Evolutionary conservation across 2,888 invertebrate genomes (phyloP).

Genomic region (Heliconius sara): DNA sequence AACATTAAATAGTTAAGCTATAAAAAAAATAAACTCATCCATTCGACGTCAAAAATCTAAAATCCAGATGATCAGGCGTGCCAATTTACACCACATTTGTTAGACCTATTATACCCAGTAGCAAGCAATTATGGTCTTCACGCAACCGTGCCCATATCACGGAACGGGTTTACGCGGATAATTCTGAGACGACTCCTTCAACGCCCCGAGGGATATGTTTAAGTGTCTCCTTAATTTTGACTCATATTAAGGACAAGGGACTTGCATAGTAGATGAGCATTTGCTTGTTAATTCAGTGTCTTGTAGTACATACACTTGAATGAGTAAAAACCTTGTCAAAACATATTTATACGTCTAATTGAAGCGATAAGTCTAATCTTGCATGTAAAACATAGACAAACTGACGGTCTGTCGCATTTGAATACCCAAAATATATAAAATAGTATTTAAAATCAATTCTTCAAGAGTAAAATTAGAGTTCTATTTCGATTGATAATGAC

Average conservation of each 20-base stretch:
- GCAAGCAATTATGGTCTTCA: constrained; percentile 64
- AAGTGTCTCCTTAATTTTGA: constrained; percentile 28
- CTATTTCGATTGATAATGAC: constrained; percentile 44
- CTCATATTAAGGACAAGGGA: constrained; percentile 21
- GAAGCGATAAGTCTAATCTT: constrained; percentile 22
- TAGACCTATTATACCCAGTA: constrained; percentile 71
- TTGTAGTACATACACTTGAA: not conserved
- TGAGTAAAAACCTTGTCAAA: constrained; percentile 22
- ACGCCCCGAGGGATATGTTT: constrained; percentile 26
- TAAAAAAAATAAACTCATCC: not conserved
- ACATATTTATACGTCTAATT: constrained; percentile 17
- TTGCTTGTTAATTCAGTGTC: constrained; percentile 6
- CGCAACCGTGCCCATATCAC: constrained; percentile 35
- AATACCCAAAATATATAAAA: constrained; percentile 13
- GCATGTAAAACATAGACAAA: constrained; percentile 36
- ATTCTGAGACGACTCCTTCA: constrained; percentile 34
- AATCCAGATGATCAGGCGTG: constrained; percentile 49
- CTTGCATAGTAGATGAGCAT: not conserved
- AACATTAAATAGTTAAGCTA: not conserved
- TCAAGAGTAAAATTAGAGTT: constrained; percentile 48
- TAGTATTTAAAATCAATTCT: constrained; percentile 35
- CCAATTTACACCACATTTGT: constrained; percentile 74
- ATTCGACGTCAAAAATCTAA: constrained; percentile 33
- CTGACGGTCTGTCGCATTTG: constrained; percentile 25
- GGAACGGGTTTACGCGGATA: constrained; percentile 38